Evolutionary conservation across 1,140 invertebrate species (phyloP).

Genomic region (Bombus affinis): DNA sequence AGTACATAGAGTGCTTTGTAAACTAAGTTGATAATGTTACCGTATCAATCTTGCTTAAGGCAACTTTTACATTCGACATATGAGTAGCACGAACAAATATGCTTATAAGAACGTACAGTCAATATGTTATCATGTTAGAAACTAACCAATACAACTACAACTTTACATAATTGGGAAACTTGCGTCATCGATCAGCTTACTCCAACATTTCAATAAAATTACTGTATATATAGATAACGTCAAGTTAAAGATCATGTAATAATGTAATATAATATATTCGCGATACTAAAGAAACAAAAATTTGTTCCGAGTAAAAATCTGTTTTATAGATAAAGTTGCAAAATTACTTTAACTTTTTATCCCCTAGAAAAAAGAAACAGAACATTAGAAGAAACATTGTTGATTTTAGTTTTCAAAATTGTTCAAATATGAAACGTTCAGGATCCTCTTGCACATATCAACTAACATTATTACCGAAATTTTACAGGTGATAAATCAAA

Average conservation of each 20-base stretch:
- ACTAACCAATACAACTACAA: background rate
- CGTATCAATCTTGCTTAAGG: background rate
- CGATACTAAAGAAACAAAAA: background rate
- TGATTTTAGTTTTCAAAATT: too few relatives aligned
- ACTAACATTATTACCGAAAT: too few relatives aligned
- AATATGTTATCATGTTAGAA: slow-evolving; percentile 1
- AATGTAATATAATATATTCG: background rate
- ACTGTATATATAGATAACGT: too few relatives aligned
- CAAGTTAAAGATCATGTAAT: background rate
- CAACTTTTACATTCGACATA: background rate
- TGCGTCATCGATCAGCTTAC: slow-evolving; percentile 21
- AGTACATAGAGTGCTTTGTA: background rate
- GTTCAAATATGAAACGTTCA: too few relatives aligned
- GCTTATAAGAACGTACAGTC: background rate
- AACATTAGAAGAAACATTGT: background rate
- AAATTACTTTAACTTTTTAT: background rate
- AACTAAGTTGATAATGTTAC: background rate
- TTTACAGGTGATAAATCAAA: too few relatives aligned
- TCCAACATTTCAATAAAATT: slow-evolving; percentile 13
- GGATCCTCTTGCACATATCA: too few relatives aligned
- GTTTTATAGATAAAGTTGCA: background rate
- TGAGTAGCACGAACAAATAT: background rate
- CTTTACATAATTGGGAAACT: slow-evolving; percentile 24
- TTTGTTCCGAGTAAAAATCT: too few relatives aligned
- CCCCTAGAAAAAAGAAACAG: background rate